phyloP scores from a whole-genome alignment of 1,140 invertebrate species.

The Panulirus ornatus region DNA sequence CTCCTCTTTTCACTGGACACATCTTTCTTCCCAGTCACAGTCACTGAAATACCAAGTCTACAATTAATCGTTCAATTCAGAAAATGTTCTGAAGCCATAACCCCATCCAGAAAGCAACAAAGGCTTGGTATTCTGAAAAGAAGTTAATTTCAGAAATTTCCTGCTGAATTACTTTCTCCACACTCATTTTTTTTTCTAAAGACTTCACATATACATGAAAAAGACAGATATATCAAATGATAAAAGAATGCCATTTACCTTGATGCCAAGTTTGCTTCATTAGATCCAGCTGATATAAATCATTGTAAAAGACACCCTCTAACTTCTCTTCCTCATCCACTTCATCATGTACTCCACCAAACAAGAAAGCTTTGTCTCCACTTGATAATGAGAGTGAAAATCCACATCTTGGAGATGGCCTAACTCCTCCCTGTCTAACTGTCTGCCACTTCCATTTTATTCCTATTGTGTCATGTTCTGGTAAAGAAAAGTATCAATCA shows the following conservation, averaged over 20 bases:
- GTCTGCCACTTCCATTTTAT: conserved; percentile 88
- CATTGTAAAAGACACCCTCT: conserved; percentile 89
- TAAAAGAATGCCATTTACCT: conserved; percentile 77
- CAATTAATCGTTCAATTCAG: too few species aligned
- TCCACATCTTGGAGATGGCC: conserved; percentile 85
- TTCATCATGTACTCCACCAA: conserved; percentile 88
- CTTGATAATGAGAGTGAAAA: conserved; percentile 80
- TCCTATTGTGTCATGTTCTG: conserved; percentile 83
- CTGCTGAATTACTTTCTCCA: too few species aligned
- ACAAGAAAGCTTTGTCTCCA: conserved; percentile 84
- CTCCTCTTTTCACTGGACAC: conserved; percentile 76
- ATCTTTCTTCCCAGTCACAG: conserved; percentile 78
- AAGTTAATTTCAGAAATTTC: too few species aligned
- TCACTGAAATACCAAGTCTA: too few species aligned
- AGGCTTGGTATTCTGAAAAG: too few species aligned
- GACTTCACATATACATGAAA: too few species aligned
- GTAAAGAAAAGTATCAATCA: conserved; percentile 74
- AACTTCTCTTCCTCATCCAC: conserved; percentile 88
- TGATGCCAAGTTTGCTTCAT: conserved; percentile 80
- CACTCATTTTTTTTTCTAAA: too few species aligned
- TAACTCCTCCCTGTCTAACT: conserved; percentile 84
- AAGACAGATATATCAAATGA: not conserved
- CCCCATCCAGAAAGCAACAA: conserved; percentile 67
- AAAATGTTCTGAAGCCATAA: too few species aligned
- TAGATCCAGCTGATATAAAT: conserved; percentile 88